Evolutionary conservation across 2,797 vertebrate genomes (phyloP).

Genomic region (Jordanella pulchra): DNA sequence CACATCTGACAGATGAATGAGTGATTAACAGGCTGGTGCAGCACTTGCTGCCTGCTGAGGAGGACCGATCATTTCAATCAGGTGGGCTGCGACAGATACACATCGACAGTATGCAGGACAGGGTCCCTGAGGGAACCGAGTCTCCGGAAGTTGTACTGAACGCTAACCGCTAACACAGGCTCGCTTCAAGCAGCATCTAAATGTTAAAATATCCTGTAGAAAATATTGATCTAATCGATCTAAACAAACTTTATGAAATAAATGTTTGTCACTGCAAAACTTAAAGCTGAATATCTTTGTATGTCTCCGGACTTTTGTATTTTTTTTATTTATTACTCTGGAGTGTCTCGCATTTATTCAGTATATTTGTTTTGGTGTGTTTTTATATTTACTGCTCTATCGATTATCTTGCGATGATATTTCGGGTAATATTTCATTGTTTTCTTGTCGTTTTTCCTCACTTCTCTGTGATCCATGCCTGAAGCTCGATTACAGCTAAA

Average conservation of each 20-base stretch:
- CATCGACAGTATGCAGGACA: too few relatives aligned
- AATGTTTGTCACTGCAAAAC: not conserved
- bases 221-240: not conserved
- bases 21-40: too few relatives aligned
- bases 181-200: not conserved
- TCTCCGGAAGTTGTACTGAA: not conserved
- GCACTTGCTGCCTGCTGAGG: too few relatives aligned
- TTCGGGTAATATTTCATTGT: not conserved
- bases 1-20: too few relatives aligned
- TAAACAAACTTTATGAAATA: not conserved
- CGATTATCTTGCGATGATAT: not conserved
- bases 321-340: not conserved
- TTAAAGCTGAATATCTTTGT: not conserved
- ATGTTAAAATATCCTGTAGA: not conserved
- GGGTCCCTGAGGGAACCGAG: too few relatives aligned
- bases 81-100: too few relatives aligned
- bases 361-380: not conserved
- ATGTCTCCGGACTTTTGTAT: not conserved
- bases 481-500: constrained; percentile 16
- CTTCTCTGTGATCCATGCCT: constrained; percentile 1
- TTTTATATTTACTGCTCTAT: not conserved
- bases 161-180: not conserved
- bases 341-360: not conserved
- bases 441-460: not conserved
- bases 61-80: too few relatives aligned